Base-by-base conservation (phyloP, 2,113 vertebrate species). In the Alectura lathami region DNA sequence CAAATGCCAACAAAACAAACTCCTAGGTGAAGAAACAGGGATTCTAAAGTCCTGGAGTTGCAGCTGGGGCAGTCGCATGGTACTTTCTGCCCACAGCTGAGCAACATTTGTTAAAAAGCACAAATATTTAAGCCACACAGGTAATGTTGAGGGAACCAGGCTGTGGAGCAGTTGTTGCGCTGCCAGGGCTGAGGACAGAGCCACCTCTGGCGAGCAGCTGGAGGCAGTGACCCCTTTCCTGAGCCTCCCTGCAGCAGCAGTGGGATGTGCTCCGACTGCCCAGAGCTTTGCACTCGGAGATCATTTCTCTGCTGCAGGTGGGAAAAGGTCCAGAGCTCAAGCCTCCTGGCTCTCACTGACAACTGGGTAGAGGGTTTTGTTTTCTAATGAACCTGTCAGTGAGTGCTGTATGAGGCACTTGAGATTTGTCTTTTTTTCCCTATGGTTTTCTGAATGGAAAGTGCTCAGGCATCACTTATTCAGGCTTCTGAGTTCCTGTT, bases 391-490 rank as follows among this genome's bases (percentile, higher is more conserved):
- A 83, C 72, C 22, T 51, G 66, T 57, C 6, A 17, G 76, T 8
- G 40, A 91, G 79, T 45, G 47, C 56, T 9, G 2, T 45, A 29
- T 0, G 1, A 32, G 40, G 53, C 69, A 54, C 88, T 90, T 30
- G 83, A 86, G 83, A 84, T 86, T 64, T 93, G 30, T 67, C 68
- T 70, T 83, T 48, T 77, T n/a, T 68, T 38, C 32, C 13, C 0
- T 0, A 18, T 1, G 9, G 68, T 75, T 93, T 95, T 81, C 51
- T 88, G 69, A 90, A 90, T 42, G 22, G 47, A 53, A 86, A 84
- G 48, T 75, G 69, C 66, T 83, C 51, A 57, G 56, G 53, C 90
- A 75, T 94, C 88, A 48, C 80, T 96, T 94, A 95, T 8, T n/a
- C 73, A 42, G 47, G 70, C 53, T 95, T 83, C 48, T 48, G 83